Conservation (phyloP, 2,113 vertebrate species). For the Sinocyclocheilus anophthalmus region DNA sequence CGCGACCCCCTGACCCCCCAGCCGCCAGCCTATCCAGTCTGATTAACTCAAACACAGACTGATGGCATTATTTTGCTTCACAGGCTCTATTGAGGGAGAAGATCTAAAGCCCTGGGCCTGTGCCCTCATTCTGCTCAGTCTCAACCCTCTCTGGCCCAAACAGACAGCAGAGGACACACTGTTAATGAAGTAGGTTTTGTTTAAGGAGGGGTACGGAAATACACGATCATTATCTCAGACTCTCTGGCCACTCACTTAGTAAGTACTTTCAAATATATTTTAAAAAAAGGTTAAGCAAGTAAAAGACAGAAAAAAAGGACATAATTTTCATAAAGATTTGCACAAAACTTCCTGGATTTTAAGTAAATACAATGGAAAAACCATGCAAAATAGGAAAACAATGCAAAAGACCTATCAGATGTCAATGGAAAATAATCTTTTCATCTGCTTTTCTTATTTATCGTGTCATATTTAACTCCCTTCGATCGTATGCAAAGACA, state of each 20-base stretch:
- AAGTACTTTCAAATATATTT: neutral
- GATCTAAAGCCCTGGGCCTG: constrained; percentile 80
- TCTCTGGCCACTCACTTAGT: neutral
- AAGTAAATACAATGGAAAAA: neutral
- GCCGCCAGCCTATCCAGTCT: constrained; percentile 85
- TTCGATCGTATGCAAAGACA: neutral
- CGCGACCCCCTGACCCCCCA: constrained; percentile 79
- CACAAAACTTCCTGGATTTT: neutral
- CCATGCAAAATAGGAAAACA: neutral
- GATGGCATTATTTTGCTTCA: constrained; percentile 91
- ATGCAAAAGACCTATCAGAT: neutral
- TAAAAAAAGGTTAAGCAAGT: neutral
- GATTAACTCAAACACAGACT: constrained; percentile 83
- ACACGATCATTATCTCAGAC: constrained; percentile 18
- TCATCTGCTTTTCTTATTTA: neutral
- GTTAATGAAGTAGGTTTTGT: constrained; percentile 63
- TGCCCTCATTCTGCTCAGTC: constrained; percentile 79
- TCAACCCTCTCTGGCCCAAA: constrained; percentile 65
- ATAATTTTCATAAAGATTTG: neutral
- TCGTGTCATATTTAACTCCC: neutral
- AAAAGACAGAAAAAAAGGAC: neutral
- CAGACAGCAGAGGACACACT: constrained; percentile 68
- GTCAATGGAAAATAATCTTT: neutral
- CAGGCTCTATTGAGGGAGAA: constrained; percentile 79
- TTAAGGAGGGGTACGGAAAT: constrained; percentile 62